Conservation (phyloP, 2,113 vertebrate genomes). For the Cephalopholis sonnerati region DNA sequence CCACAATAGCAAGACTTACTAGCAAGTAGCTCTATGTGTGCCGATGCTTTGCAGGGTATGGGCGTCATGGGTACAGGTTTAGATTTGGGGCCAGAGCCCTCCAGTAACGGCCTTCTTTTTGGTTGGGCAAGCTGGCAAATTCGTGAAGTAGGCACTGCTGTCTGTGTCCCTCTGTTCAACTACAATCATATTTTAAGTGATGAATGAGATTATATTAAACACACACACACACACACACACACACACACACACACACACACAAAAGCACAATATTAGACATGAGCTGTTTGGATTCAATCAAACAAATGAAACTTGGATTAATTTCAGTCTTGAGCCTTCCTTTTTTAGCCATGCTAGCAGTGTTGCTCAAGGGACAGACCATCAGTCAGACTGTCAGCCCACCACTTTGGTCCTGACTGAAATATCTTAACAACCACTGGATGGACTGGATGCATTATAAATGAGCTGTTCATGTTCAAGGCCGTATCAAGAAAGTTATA, state of each 20-base stretch:
- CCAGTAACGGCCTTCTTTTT: constrained; percentile 32
- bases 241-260: not conserved
- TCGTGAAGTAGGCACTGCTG: constrained; percentile 57
- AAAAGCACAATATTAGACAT: not conserved
- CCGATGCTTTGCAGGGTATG: constrained; percentile 48
- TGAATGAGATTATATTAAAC: not conserved
- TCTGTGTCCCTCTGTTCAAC: constrained; percentile 65
- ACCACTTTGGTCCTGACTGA: too few species aligned
- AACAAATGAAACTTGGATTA: not conserved
- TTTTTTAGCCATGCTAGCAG: not conserved
- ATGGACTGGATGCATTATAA: not conserved
- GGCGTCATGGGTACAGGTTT: constrained; percentile 10
- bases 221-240: not conserved
- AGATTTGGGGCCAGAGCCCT: not conserved
- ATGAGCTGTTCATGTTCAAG: not conserved
- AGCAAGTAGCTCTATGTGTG: constrained; percentile 75
- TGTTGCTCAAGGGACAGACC: not conserved
- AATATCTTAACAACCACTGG: not conserved
- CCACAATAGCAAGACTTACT: constrained; percentile 52
- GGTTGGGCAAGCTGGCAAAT: constrained; percentile 76
- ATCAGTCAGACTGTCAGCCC: too few species aligned
- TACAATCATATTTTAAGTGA: constrained; percentile 35
- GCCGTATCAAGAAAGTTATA: not conserved
- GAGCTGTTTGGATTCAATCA: not conserved
- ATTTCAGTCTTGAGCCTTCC: not conserved